These are phyloP conservation scores for Pemphigus obesinymphae DNA, from an alignment of 1,140 invertebrate species.

Conservation along the genomic window DNA sequence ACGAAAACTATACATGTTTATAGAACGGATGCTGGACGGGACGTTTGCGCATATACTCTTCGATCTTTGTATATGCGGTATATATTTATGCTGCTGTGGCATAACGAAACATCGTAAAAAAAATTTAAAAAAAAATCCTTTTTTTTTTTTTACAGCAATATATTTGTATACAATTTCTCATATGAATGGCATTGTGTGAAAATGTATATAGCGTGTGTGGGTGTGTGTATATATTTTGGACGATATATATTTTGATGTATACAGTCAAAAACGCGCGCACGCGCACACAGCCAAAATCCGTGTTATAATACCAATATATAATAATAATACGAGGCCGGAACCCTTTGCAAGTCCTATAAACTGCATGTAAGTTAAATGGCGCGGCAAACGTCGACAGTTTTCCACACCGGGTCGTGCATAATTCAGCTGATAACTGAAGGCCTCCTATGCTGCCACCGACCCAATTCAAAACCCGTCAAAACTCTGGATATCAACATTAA, in stretches of 20 bases:
- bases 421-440: constrained; percentile 36
- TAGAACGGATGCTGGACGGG: background rate
- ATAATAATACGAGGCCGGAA: background rate
- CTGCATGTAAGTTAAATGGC: constrained; percentile 32
- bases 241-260: background rate
- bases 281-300: background rate
- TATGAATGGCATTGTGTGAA: background rate
- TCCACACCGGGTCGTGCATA: constrained; percentile 36
- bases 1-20: background rate
- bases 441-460: no score
- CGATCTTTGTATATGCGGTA: background rate
- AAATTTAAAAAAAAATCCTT: no score
- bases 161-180: no score
- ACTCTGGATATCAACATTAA: constrained; percentile 29
- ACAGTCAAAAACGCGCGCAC: no score
- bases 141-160: no score
- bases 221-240: background rate
- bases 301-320: background rate
- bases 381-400: constrained; percentile 38
- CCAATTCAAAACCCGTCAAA: constrained; percentile 8
- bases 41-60: background rate
- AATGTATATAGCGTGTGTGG: background rate
- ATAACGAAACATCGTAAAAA: no score
- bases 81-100: no score
- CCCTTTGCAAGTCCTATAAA: background rate